phyloP scores from a whole-genome alignment of 2,113 vertebrate genomes.

The Saiga tatarica region DNA sequence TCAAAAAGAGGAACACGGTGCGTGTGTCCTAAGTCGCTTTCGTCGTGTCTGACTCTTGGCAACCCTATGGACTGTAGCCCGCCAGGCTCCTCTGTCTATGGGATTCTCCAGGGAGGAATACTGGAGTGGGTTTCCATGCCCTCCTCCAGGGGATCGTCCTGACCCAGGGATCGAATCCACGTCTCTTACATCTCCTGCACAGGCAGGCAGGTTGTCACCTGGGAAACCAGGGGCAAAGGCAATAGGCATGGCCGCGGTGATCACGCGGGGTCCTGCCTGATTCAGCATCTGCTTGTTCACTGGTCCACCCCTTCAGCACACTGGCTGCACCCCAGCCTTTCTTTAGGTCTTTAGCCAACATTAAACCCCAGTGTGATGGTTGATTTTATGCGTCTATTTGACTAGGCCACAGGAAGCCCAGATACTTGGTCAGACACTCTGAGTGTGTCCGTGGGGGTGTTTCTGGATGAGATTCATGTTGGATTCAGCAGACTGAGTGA shows the following conservation, averaged over 20 bases:
- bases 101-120: not conserved
- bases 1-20: not conserved
- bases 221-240: not conserved
- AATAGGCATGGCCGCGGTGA: not conserved
- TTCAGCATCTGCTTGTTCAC: not conserved
- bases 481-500: not conserved
- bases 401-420: not conserved
- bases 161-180: not conserved
- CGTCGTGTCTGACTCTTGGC: not conserved
- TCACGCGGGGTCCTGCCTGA: not conserved
- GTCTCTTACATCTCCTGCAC: not conserved
- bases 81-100: not conserved
- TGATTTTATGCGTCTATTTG: not conserved
- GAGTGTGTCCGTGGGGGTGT: not conserved
- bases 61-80: not conserved
- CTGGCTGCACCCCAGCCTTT: not conserved
- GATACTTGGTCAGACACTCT: not conserved
- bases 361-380: not conserved
- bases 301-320: not conserved
- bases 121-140: not conserved
- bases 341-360: not conserved
- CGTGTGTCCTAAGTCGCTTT: fast-evolving
- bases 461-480: not conserved
- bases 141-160: not conserved
- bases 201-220: not conserved